Evolutionary conservation across 2,797 vertebrate species (phyloP).

Genomic region (Anas acuta): DNA sequence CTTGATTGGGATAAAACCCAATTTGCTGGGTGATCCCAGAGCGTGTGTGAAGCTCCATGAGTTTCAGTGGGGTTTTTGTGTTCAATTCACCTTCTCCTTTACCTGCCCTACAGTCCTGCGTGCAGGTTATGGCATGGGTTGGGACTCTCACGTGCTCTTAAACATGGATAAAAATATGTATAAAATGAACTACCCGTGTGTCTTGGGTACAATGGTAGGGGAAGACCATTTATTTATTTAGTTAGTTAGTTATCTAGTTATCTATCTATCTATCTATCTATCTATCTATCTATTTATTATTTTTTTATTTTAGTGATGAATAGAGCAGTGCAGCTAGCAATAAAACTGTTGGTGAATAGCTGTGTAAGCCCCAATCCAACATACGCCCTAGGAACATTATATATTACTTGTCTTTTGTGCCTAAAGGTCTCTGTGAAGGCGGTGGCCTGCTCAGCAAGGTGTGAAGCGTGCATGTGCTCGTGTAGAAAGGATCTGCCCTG

Average conservation of each 20-base stretch:
- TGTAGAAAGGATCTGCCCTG: not conserved
- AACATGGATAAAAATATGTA: not conserved
- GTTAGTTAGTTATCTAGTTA: too few relatives aligned
- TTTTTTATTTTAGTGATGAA: not conserved
- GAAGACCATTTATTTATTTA: not conserved
- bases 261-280: too few relatives aligned
- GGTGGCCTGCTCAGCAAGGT: not conserved
- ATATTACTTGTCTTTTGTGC: not conserved
- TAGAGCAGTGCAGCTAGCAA: not conserved
- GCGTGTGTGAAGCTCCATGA: not conserved
- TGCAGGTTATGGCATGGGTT: not conserved
- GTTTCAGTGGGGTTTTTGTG: not conserved
- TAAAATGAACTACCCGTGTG: fast-evolving
- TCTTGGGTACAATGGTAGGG: not conserved
- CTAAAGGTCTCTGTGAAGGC: not conserved
- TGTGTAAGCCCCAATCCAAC: too few relatives aligned
- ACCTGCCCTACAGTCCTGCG: not conserved
- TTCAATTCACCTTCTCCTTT: not conserved
- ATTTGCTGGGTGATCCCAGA: not conserved
- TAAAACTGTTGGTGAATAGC: not conserved
- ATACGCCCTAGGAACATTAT: not conserved
- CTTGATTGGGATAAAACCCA: not conserved
- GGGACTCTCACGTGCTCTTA: not conserved
- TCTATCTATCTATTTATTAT: too few relatives aligned
- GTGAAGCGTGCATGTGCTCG: not conserved